Evolutionary conservation across 2,113 vertebrate species (phyloP), one percentile per base, ranked within the genome.

Genomic region (Hemiprocne comata): DNA sequence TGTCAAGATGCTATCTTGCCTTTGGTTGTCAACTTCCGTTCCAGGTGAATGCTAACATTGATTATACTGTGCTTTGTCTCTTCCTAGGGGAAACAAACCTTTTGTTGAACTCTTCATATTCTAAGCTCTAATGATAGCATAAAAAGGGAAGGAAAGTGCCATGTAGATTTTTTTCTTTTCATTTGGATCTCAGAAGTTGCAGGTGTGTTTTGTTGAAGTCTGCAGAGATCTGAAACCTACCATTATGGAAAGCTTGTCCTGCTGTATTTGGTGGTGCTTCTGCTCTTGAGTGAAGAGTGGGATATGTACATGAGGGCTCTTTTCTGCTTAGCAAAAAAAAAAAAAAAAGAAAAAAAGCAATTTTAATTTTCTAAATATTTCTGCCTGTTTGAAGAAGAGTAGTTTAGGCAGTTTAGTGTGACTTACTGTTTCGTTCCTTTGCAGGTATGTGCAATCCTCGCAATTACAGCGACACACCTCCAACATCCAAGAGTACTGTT

Each of bases 361-460:
- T 67, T 79, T 78, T 21, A 40, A n/a, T 84, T 69, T 55, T 77
- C 29, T 67, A 64, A 78, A 21, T 69, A 55, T n/a, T 34, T 26
- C 24, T 8, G 0, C 9, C 26, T 60, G 26, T 89, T 90, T 87
- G n/a, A 72, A 81, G 66, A 62, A 58, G 33, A 48, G 44, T 28
- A 70, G 10, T 33, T 67, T 16, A 50, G 23, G 23, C 31, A 38
- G 55, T 34, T 78, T 53, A 19, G 3, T 66, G 60, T 96, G 81
- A 87, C 85, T 67, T 53, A 6, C 31, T 80, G 34, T 94, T 93
- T 11, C 38, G 7, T 93, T 65, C 60, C 5, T 57, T 5, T 87
- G 69, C 95, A 99, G 99, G 99, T 57, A 99, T 99, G 99, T 99
- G 99, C 75, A 99, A 99, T 96, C 99, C 99, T 72, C 99, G 99